A percentile compares a stretch with the other conserved stretches of the same genome.
Evolutionary conservation across 2,113 vertebrate genomes (phyloP).

Genomic region (Tetrax tetrax): DNA sequence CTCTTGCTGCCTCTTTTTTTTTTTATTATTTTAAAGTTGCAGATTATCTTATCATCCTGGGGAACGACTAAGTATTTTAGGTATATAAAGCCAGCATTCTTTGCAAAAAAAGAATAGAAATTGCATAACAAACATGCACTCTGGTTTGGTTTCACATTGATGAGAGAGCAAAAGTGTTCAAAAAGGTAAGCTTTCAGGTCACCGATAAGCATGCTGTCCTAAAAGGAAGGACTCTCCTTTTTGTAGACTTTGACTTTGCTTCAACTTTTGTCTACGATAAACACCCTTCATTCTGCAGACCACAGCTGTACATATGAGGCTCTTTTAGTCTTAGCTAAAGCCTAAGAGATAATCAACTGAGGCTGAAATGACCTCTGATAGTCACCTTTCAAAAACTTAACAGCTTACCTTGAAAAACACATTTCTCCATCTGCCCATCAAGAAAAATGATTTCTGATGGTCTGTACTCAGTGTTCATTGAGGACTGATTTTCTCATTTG

Average conservation of each 20-base stretch:
- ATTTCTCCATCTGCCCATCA: constrained; percentile 40
- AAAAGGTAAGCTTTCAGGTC: background rate
- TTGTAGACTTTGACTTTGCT: background rate
- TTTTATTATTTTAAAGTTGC: background rate
- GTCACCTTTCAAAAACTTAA: constrained; percentile 41
- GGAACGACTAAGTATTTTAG: background rate
- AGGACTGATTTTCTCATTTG: constrained; percentile 50
- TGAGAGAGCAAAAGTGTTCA: background rate
- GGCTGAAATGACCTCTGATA: constrained; percentile 37
- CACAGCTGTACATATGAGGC: background rate
- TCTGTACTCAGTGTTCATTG: background rate
- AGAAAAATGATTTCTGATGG: constrained; percentile 51
- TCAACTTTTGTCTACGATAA: background rate
- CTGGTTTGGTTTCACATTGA: background rate
- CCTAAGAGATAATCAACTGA: constrained; percentile 2
- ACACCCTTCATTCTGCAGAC: background rate
- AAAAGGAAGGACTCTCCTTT: background rate
- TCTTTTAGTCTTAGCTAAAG: background rate
- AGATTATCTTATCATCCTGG: background rate
- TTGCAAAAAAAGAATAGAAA: background rate
- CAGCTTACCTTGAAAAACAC: constrained; percentile 19
- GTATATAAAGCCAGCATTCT: background rate
- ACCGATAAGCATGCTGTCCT: background rate
- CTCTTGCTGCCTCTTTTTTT: background rate
- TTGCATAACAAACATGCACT: background rate